Percentiles rank a stretch among this genome's conserved stretches.
phyloP scores from a whole-genome alignment of 2,797 vertebrate genomes.

The Rhabdomys pumilio region DNA sequence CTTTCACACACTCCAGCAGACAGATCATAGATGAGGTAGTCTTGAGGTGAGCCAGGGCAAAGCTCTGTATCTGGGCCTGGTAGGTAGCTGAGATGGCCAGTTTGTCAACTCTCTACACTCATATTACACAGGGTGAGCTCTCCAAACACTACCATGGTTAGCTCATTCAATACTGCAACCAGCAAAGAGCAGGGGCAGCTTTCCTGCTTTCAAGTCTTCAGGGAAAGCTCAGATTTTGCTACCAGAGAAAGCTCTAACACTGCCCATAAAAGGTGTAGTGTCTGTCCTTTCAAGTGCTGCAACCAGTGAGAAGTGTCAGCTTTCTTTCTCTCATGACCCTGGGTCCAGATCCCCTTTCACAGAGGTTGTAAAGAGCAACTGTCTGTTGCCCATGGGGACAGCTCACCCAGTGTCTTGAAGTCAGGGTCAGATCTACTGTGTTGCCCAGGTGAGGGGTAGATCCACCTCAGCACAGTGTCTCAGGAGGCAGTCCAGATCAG shows the following conservation, averaged over 20 bases:
- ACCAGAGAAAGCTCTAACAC: background rate
- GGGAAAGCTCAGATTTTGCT: background rate
- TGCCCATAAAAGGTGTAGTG: background rate
- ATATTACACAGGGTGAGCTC: background rate
- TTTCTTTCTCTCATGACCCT: background rate
- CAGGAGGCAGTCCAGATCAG: background rate
- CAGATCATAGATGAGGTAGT: background rate
- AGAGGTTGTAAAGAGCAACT: background rate
- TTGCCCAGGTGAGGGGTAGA: background rate
- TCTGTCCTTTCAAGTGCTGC: background rate
- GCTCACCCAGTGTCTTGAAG: background rate
- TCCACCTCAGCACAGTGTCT: background rate
- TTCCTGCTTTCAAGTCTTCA: background rate
- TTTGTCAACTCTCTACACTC: background rate
- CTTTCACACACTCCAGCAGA: background rate
- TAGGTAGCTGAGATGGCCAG: background rate
- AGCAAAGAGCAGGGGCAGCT: background rate
- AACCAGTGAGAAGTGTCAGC: background rate
- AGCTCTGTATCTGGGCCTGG: background rate
- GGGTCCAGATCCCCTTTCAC: background rate
- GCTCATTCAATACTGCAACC: background rate
- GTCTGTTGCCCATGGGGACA: no score
- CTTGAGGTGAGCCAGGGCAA: background rate
- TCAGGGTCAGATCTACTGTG: no score
- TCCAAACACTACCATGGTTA: background rate